phyloP scores from a whole-genome alignment of 2,888 invertebrate genomes.

The Smittia sp. region DNA sequence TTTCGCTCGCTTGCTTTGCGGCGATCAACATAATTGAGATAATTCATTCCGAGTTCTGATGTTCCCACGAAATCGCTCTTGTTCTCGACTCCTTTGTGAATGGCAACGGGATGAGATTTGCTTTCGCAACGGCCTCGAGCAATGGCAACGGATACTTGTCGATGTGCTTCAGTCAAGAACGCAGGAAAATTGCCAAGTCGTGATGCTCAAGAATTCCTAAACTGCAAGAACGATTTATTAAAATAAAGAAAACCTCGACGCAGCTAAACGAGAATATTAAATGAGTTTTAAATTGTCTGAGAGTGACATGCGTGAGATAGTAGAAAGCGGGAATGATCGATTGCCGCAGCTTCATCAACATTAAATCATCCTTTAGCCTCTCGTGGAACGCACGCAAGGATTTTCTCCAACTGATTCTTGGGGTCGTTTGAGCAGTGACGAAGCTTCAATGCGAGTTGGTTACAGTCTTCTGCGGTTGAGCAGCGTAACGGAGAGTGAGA shows the following conservation, averaged over 20 bases:
- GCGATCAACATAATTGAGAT: background rate
- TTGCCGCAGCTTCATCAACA: background rate
- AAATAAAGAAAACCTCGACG: background rate
- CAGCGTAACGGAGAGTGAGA: too few relatives aligned
- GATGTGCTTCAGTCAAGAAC: background rate
- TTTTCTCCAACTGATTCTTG: constrained; percentile 2
- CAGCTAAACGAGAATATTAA: background rate
- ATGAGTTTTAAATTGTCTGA: background rate
- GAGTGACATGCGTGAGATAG: background rate
- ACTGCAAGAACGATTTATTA: background rate
- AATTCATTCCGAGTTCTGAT: constrained; percentile 3
- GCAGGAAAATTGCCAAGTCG: constrained; percentile 30
- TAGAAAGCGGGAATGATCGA: background rate
- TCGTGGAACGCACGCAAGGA: background rate
- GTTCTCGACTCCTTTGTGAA: constrained; percentile 1
- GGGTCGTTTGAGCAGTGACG: background rate
- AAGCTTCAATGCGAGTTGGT: background rate
- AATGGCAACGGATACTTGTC: background rate
- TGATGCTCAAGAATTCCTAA: background rate
- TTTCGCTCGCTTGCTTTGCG: background rate
- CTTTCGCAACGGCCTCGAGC: background rate
- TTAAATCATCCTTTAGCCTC: background rate
- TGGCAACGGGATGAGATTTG: constrained; percentile 13
- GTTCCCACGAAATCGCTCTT: constrained; percentile 36
- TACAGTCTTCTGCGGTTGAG: background rate